Percentiles rank a stretch among this genome's conserved stretches.
Evolutionary conservation across 2,113 vertebrate species (phyloP).

Genomic region (Sialia sialis): DNA sequence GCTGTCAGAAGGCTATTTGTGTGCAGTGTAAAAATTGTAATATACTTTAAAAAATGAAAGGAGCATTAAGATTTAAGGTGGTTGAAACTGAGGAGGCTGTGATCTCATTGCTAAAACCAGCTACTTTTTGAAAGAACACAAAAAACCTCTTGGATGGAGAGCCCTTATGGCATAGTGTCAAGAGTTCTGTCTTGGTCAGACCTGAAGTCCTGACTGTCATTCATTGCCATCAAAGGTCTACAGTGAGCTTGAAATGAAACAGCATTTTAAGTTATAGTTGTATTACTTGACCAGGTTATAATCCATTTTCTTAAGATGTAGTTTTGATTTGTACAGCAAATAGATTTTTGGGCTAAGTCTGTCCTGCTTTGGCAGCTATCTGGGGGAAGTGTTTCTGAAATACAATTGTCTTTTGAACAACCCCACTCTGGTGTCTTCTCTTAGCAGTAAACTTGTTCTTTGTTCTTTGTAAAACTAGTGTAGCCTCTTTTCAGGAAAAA

Average conservation of each 20-base stretch:
- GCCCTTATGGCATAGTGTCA: neutral
- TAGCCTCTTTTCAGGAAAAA: neutral
- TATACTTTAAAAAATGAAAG: neutral
- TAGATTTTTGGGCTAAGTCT: neutral
- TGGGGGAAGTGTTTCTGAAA: neutral
- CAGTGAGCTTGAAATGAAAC: neutral
- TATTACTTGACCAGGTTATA: neutral
- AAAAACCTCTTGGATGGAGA: neutral
- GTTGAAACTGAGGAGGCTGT: neutral
- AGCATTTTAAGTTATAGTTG: neutral
- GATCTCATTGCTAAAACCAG: neutral
- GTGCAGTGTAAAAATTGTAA: neutral
- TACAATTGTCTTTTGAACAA: neutral
- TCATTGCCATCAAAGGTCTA: neutral
- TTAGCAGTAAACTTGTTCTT: neutral
- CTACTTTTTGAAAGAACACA: neutral
- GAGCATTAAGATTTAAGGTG: neutral
- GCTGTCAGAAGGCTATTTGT: neutral
- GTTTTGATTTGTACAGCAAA: neutral
- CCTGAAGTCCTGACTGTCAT: accelerated
- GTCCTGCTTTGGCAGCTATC: neutral
- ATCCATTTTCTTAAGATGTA: neutral
- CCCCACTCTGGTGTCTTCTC: neutral
- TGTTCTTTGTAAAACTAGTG: neutral
- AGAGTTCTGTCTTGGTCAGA: neutral